Base-by-base conservation (phyloP, 2,888 invertebrate genomes). In the Spodoptera picta region DNA sequence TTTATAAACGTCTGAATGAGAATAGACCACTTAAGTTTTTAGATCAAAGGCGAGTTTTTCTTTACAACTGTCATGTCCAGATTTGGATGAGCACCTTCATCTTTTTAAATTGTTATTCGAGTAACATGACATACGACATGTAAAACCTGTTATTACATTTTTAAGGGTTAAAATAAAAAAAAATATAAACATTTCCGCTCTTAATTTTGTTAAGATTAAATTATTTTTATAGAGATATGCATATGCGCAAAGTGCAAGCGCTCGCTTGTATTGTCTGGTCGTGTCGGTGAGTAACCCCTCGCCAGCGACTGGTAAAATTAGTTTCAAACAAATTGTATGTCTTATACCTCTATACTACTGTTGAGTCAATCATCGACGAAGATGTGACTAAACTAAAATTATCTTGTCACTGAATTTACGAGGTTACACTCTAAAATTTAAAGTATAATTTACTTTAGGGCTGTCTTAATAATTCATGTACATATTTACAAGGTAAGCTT, bases 261-360 rank as follows among this genome's bases (percentile, higher is more conserved):
- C 73, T 74, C 60, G 71, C 73, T 74, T 69, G 73, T 75, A 77
- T 70, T 67, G 65, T 71, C 68, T 52, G 60, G 65, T 73, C 27
- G 27, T 68, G 79, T 60, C 79, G 76, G 76, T 54, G 63, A 80
- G 77, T 83, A 80, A 81, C 77, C 80, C 65, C 70, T 64, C 57
- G 54, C 57, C 63, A 65, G 69, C 73, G 75, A 73, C 75, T 60
- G 76, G 73, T 65, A 65, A 81, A 80, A 81, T 82, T 82, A 76
- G 77, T 79, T 73, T 64, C 78, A 79, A 68, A 71, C 75, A 77
- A 77, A 75, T 69, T 71, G 48, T 51, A 58, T 68, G 54, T 74
- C 75, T 77, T 71, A 19, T 19, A 19, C n/a, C n/a, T n/a, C n/a
- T n/a, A 65, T 48, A 52, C 45, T 56, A 58, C 56, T 43, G 50